A percentile compares a stretch with the other conserved stretches of the same genome.
phyloP scores from a whole-genome alignment of 2,888 invertebrate species.

The Philonicus albiceps region DNA sequence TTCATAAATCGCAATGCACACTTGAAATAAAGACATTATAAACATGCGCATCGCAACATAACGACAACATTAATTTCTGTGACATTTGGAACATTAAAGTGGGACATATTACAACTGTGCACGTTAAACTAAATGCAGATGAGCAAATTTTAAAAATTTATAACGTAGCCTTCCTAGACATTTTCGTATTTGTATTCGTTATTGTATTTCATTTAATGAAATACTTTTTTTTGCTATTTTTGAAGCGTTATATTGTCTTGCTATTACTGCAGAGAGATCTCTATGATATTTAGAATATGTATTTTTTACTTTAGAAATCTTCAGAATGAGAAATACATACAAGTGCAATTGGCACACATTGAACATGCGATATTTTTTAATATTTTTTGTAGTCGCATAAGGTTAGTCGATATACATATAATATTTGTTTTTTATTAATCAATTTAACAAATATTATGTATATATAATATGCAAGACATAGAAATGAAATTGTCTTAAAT shows the following conservation, averaged over 20 bases:
- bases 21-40: neutral
- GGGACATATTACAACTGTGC: neutral
- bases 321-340: neutral
- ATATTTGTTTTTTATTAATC: neutral
- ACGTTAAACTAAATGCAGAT: neutral
- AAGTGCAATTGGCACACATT: neutral
- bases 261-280: neutral
- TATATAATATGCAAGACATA: neutral
- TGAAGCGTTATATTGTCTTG: neutral
- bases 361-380: neutral
- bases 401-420: neutral
- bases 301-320: neutral
- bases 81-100: slow-evolving; percentile 13
- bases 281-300: neutral
- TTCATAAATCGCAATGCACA: neutral
- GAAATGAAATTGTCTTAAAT: neutral
- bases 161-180: neutral
- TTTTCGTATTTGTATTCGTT: neutral
- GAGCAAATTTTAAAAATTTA: neutral
- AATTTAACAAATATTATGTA: neutral
- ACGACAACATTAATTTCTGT: neutral
- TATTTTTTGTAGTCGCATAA: neutral
- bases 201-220: neutral
- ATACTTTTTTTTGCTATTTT: neutral
- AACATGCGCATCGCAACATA: neutral